Conservation (phyloP, 1,140 invertebrate species). For the Bombus sylvicola region DNA sequence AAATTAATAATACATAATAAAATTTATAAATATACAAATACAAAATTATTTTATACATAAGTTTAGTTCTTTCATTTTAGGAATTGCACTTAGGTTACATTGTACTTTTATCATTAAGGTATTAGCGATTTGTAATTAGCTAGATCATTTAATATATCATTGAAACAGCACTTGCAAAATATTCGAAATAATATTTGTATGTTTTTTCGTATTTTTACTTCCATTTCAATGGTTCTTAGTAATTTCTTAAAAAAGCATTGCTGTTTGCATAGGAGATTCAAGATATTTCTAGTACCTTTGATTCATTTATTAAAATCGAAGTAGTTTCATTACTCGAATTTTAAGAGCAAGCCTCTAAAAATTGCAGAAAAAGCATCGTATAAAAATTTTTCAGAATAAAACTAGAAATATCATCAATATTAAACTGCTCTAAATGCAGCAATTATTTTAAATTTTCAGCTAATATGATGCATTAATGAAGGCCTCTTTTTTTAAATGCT, state of each 20-base stretch:
- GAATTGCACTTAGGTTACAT: slow-evolving; percentile 28
- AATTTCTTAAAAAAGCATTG: not conserved
- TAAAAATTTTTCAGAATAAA: slow-evolving; percentile 20
- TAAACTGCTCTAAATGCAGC: slow-evolving; percentile 7
- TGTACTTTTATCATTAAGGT: slow-evolving; percentile 32
- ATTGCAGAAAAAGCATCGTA: slow-evolving; percentile 3
- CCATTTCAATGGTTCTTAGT: not conserved
- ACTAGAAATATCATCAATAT: not conserved
- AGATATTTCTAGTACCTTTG: not conserved
- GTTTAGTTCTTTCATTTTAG: slow-evolving; percentile 6
- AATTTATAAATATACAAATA: slow-evolving; percentile 49
- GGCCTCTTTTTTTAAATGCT: not conserved
- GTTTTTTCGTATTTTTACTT: not conserved
- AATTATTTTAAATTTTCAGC: not conserved
- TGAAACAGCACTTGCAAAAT: slow-evolving; percentile 5
- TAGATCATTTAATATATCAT: not conserved
- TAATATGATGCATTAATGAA: slow-evolving; percentile 19
- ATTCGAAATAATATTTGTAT: not conserved
- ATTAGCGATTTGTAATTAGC: slow-evolving; percentile 24
- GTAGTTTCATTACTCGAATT: not conserved
- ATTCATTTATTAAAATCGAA: not conserved
- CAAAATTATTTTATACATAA: slow-evolving; percentile 37
- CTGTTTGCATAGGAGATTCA: not conserved
- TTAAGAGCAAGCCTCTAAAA: not conserved
- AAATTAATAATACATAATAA: slow-evolving; percentile 45